Evolutionary conservation across 2,797 vertebrate species (phyloP).

Genomic region (Rhynchotus rufescens): DNA sequence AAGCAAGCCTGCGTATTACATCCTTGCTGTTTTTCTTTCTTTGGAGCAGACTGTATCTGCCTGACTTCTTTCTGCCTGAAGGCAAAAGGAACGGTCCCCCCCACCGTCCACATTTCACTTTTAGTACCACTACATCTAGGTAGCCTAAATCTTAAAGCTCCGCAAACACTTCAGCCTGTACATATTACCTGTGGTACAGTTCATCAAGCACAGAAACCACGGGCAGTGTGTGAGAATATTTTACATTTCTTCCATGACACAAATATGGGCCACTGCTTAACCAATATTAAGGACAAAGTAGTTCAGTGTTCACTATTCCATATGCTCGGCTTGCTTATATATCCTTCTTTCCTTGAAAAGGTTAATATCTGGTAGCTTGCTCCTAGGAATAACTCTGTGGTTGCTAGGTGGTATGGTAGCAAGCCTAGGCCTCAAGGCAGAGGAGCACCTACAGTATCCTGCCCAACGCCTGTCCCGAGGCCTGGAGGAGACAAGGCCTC

Average conservation of each 20-base stretch:
- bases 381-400: slow-evolving; percentile 32
- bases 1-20: neutral
- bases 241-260: slow-evolving; percentile 7
- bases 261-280: neutral
- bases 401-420: neutral
- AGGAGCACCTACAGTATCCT: neutral
- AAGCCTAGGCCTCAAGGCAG: slow-evolving; percentile 19
- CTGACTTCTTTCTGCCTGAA: slow-evolving; percentile 51
- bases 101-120: slow-evolving; percentile 66
- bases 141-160: slow-evolving; percentile 61
- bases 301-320: neutral
- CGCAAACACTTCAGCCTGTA: slow-evolving; percentile 55
- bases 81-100: slow-evolving; percentile 14
- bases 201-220: slow-evolving; percentile 55
- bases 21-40: slow-evolving; percentile 17
- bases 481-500: neutral
- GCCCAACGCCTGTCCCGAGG: neutral
- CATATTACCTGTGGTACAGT: slow-evolving; percentile 44
- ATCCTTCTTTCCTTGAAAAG: neutral
- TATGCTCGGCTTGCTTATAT: neutral
- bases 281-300: neutral
- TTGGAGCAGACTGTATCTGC: slow-evolving; percentile 36
- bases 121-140: slow-evolving; percentile 40
- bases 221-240: neutral
- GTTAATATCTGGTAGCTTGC: slow-evolving; percentile 46